phyloP scores from a whole-genome alignment of 2,113 vertebrate species.

The Leptocoma aspasia region DNA sequence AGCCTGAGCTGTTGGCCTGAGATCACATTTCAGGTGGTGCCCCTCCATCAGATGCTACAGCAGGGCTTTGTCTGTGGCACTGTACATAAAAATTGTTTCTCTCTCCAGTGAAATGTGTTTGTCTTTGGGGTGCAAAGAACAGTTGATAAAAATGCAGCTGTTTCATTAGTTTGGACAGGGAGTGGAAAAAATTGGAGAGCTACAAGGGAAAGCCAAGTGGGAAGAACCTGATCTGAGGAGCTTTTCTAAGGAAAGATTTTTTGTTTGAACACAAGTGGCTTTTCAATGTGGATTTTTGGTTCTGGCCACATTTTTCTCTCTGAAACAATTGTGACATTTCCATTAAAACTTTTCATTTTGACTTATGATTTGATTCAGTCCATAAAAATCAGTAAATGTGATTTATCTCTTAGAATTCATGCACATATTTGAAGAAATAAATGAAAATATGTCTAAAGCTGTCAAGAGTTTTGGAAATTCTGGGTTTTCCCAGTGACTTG shows the following conservation, averaged over 20 bases:
- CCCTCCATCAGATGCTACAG: neutral
- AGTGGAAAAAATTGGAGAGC: neutral
- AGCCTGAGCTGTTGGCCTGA: neutral
- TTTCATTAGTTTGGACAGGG: slow-evolving; percentile 7
- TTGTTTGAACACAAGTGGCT: neutral
- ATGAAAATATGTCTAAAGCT: neutral
- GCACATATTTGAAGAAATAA: neutral
- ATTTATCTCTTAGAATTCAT: neutral
- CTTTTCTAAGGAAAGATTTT: neutral
- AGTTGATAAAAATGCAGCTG: neutral
- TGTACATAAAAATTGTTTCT: neutral
- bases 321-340: neutral
- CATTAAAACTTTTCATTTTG: neutral
- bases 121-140: neutral
- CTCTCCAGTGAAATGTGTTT: neutral
- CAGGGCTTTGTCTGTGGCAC: neutral
- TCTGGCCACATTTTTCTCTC: neutral
- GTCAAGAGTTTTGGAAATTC: neutral
- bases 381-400: neutral
- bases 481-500: neutral
- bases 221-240: neutral
- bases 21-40: neutral
- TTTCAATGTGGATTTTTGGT: neutral
- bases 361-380: neutral
- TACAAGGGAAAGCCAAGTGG: neutral